Base-by-base conservation (phyloP, 1,140 invertebrate genomes). In the Ceratina australensis region DNA sequence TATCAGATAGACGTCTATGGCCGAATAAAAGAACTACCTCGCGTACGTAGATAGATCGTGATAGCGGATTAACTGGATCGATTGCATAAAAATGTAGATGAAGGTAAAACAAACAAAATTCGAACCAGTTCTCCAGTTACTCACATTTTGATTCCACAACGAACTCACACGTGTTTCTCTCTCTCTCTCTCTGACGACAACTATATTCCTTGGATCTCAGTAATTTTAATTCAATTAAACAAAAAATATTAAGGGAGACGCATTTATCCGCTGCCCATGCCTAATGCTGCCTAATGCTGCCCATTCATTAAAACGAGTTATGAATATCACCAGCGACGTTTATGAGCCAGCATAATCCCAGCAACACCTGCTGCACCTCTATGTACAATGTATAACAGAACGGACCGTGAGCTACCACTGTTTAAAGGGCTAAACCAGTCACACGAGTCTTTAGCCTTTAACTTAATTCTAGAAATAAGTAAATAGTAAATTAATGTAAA, bases 41-140 rank as follows among this genome's bases (percentile, higher is more conserved):
- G 12, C n/a, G n/a, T 69, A 60, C 56, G 4, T 69, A 69, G 73
- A 69, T 76, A 47, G 22, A n/a, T 49, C 47, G 16, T 26, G 73
- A 76, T 76, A 76, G 65, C 67, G 73, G 66, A 76, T 76, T 69
- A 69, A 76, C 73, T 76, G 73, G 73, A 76, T 76, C 56, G 73
- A 76, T 69, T 69, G 65, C 47, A 50, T 76, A 69, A 76, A 76
- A 76, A 76, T 13, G 65, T 52, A 47, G 26, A 67, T 74, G 63
- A 49, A 28, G 64, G 66, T 69, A 69, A 76, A 76, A 76, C 65
- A 56, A 76, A 76, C 33, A 42, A 33, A 76, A 69, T 69, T 69
- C 73, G 26, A 76, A 76, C 73, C 73, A 76, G 73, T 76, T 76
- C 50, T 47, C 49, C 16, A 42, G 47, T 60, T 24, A 56, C 56